Evolutionary conservation across 2,888 invertebrate species (phyloP).

Genomic region (Lottia gigantea): DNA sequence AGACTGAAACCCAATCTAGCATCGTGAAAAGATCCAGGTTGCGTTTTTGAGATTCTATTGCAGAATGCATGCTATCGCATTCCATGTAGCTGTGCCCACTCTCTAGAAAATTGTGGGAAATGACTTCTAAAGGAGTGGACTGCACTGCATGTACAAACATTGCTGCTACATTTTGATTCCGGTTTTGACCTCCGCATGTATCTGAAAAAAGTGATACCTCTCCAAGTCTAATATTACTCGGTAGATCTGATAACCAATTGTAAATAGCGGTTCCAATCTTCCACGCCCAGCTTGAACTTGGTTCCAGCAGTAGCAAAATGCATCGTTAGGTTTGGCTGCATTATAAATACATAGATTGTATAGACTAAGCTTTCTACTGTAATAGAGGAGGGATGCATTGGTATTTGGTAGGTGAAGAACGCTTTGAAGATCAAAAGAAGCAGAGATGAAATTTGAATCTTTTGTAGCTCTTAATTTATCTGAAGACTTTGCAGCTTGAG

Average conservation of each 20-base stretch:
- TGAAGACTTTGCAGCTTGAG: background rate
- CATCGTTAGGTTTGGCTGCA: background rate
- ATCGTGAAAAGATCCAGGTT: no score
- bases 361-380: constrained; percentile 10
- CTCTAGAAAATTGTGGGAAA: background rate
- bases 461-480: background rate
- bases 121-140: background rate
- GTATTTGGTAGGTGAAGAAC: background rate
- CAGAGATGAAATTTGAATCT: background rate
- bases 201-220: constrained; percentile 6
- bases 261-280: constrained; percentile 14
- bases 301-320: no score
- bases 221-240: background rate
- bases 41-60: background rate
- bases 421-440: background rate
- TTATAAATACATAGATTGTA: constrained; percentile 14
- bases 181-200: constrained; percentile 10
- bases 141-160: constrained; percentile 8
- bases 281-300: constrained; percentile 10
- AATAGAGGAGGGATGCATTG: constrained; percentile 8
- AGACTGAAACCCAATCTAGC: no score
- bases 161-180: constrained; percentile 12
- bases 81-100: no score
- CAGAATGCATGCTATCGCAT: no score
- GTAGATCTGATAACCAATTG: background rate